phyloP scores from a whole-genome alignment of 64 coral and sea anemone species.

The Trachythela sp. region DNA sequence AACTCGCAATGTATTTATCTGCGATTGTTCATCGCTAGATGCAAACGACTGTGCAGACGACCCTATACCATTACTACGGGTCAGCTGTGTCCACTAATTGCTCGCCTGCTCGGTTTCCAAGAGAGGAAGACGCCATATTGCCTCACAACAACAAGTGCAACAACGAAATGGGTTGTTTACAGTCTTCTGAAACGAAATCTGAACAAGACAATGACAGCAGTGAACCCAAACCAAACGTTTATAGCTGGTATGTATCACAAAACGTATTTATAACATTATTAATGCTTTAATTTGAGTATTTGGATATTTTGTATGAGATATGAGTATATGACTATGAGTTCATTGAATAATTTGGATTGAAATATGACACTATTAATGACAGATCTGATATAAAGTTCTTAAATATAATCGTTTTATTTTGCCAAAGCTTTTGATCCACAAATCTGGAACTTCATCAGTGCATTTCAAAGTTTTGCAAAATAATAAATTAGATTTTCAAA shows the following conservation, averaged over 20 bases:
- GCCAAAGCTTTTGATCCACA: no score
- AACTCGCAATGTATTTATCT: no score
- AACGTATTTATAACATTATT: not conserved
- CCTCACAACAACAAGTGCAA: not conserved
- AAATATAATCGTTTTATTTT: no score
- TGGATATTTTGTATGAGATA: not conserved
- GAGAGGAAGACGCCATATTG: not conserved
- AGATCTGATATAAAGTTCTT: no score
- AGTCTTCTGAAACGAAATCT: constrained; percentile 11
- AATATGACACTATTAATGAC: no score
- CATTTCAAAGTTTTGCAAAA: no score
- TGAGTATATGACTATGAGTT: not conserved
- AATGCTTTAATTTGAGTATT: not conserved
- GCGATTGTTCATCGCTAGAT: no score
- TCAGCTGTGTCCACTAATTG: not conserved
- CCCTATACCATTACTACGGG: no score
- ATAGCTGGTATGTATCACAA: not conserved
- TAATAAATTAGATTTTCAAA: no score
- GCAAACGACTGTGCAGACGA: no score
- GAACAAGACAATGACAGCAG: not conserved
- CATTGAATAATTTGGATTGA: no score
- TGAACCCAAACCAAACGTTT: not conserved
- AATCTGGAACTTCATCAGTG: no score
- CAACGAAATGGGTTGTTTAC: constrained; percentile 1
- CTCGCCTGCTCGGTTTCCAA: not conserved